Evolutionary conservation across 2,113 vertebrate genomes (phyloP), one percentile per base, ranked within the genome.

Genomic region (Toxotes jaculatrix): DNA sequence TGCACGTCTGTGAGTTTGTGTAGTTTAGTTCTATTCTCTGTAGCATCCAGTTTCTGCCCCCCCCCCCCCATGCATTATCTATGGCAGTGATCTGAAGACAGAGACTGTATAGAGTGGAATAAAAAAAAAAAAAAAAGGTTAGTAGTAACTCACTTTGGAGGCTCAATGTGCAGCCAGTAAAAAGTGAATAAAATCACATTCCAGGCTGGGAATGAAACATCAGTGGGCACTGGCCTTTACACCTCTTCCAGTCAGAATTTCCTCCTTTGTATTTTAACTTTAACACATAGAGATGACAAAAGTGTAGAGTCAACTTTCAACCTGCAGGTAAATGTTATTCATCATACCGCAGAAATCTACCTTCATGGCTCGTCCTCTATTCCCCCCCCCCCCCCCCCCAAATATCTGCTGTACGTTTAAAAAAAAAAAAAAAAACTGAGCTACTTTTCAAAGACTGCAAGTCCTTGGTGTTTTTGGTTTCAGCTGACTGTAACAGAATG

Each of bases 361-460:
- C 40, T 17, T 47, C 38, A 61, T 42, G 23, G 21, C 49, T 72
- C 16, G 70, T 43, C 14, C 16, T 34, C 64, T 59, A 11, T 31
- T 19, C n/a, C 13, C 40, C 45, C n/a, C 23, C 10, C 40, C 23
- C 45, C 27, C 45, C 19, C 23, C 7, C 40, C 17, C 45, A n/a
- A 77, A 66, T 45, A 60, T 83, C 27, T 68, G 21, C 73, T 70
- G 49, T 77, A 66, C 55, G 38, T 32, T 2, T 2, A 42, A 42
- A 42, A 42, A 42, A 42, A 42, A 10, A 77, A 51, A 62, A 6
- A 60, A 67, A 11, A 65, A 21, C 57, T 45, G 77, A 88, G 85
- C 64, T 75, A 88, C 90, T 92, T 91, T 94, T 93, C 88, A 93
- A 93, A 94, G 90, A 91, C 87, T 74, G 59, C 0, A 13, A 82